Evolutionary conservation across 1,140 invertebrate species (phyloP).

Genomic region (Drosophila ananassae): DNA sequence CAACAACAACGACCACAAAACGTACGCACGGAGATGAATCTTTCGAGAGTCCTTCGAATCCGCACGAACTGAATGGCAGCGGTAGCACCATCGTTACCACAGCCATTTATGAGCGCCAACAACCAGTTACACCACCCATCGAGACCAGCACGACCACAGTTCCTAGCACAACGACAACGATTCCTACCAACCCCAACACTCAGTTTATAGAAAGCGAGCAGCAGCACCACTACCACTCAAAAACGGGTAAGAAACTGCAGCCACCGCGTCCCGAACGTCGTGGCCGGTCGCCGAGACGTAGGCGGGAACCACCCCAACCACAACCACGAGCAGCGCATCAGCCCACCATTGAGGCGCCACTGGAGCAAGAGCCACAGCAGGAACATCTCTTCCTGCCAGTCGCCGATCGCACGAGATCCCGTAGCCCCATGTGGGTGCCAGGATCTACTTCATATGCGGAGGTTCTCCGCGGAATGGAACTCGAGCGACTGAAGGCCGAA

Average conservation of each 20-base stretch:
- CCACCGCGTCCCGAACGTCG: conserved; percentile 65
- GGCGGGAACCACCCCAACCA: conserved; percentile 35
- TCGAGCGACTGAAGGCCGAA: conserved; percentile 68
- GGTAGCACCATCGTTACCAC: conserved; percentile 31
- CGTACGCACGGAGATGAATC: conserved; percentile 44
- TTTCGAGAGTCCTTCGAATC: conserved; percentile 3
- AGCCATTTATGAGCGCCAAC: conserved; percentile 30
- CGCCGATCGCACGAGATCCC: conserved; percentile 85
- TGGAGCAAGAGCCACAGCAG: conserved; percentile 42
- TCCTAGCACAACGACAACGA: conserved; percentile 35
- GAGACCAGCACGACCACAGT: conserved; percentile 18
- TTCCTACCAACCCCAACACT: conserved; percentile 33
- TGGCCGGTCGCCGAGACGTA: conserved; percentile 70
- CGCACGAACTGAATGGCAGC: conserved; percentile 16
- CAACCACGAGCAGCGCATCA: conserved; percentile 19
- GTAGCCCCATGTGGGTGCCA: conserved; percentile 89
- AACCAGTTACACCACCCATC: conserved; percentile 36
- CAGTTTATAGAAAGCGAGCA: conserved; percentile 64
- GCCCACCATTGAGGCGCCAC: conserved; percentile 29
- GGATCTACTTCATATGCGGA: conserved; percentile 91
- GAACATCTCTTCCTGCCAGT: conserved; percentile 62
- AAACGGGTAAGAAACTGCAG: conserved; percentile 63
- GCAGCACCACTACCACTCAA: conserved; percentile 43
- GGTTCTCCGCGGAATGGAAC: conserved; percentile 87
- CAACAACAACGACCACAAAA: conserved; percentile 47